Evolutionary conservation across 2,888 invertebrate species (phyloP).

Genomic region (Drosophila parthenogenetica): DNA sequence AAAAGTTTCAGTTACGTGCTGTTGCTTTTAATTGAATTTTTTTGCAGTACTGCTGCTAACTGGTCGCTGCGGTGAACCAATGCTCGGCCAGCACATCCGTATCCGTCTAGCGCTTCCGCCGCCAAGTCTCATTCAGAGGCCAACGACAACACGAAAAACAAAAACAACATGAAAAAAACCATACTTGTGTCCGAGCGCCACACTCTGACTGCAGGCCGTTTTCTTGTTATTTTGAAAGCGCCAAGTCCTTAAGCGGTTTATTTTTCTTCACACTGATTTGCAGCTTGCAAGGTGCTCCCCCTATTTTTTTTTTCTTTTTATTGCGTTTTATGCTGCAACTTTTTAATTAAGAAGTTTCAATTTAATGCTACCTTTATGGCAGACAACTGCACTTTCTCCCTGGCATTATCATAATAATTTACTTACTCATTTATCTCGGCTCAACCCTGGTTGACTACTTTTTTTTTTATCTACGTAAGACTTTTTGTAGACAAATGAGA

Average conservation of each 20-base stretch:
- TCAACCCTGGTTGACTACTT: constrained; percentile 8
- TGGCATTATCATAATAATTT: constrained; percentile 62
- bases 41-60: constrained; percentile 59
- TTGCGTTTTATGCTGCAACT: constrained; percentile 53
- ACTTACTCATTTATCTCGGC: constrained; percentile 63
- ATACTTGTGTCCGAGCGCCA: constrained; percentile 50
- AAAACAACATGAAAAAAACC: constrained; percentile 22
- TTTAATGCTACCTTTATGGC: constrained; percentile 55
- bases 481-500: too few relatives aligned
- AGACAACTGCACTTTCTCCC: constrained; percentile 40
- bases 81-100: constrained; percentile 64
- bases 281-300: constrained; percentile 59
- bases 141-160: constrained; percentile 14
- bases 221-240: constrained; percentile 77
- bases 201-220: constrained; percentile 64
- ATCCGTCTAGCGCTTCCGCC: constrained; percentile 68
- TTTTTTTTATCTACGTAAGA: not conserved
- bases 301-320: constrained; percentile 17
- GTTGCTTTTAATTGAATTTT: constrained; percentile 83
- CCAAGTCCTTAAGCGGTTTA: constrained; percentile 79
- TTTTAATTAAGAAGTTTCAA: constrained; percentile 77
- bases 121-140: constrained; percentile 25
- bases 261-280: constrained; percentile 76
- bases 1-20: constrained; percentile 82
- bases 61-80: constrained; percentile 61